Evolutionary conservation across 2,113 vertebrate genomes (phyloP).

Genomic region (Gila orcuttii): DNA sequence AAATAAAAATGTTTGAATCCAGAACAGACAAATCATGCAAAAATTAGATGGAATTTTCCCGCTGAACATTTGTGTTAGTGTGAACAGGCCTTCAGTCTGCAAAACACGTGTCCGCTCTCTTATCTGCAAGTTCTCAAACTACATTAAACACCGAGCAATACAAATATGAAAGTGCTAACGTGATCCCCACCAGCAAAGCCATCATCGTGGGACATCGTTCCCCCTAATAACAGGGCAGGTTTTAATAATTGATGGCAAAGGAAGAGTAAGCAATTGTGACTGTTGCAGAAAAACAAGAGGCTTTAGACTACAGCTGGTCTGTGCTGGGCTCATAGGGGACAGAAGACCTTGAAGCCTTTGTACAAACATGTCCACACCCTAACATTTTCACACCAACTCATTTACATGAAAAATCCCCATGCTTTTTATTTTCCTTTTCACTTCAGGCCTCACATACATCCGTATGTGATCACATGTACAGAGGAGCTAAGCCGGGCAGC

Average conservation of each 20-base stretch:
- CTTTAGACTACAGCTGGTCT: constrained; percentile 22
- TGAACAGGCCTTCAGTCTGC: not conserved
- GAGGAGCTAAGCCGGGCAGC: constrained; percentile 37
- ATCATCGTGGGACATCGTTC: constrained; percentile 28
- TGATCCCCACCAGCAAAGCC: constrained; percentile 23
- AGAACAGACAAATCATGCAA: not conserved
- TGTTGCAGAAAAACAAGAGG: not conserved
- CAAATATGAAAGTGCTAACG: not conserved
- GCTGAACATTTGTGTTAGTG: not conserved
- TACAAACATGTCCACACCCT: constrained; percentile 39
- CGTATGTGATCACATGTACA: constrained; percentile 36
- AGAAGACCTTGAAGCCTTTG: constrained; percentile 31
- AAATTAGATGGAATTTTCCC: not conserved
- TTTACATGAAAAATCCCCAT: constrained; percentile 5
- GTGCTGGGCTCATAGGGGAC: constrained; percentile 9
- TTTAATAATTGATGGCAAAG: constrained; percentile 57
- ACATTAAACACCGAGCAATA: constrained; percentile 9
- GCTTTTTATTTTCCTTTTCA: constrained; percentile 16
- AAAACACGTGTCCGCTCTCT: not conserved
- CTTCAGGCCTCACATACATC: constrained; percentile 38
- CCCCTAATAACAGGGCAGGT: constrained; percentile 21
- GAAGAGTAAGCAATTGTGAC: constrained; percentile 46
- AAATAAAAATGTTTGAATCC: not conserved
- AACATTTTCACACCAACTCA: constrained; percentile 24
- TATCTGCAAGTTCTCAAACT: not conserved